Percentiles rank a stretch among this genome's conserved stretches.
These are phyloP conservation scores for Protobothrops flavoviridis DNA, from an alignment of 2,113 vertebrate genomes.

Conservation along the genomic window DNA sequence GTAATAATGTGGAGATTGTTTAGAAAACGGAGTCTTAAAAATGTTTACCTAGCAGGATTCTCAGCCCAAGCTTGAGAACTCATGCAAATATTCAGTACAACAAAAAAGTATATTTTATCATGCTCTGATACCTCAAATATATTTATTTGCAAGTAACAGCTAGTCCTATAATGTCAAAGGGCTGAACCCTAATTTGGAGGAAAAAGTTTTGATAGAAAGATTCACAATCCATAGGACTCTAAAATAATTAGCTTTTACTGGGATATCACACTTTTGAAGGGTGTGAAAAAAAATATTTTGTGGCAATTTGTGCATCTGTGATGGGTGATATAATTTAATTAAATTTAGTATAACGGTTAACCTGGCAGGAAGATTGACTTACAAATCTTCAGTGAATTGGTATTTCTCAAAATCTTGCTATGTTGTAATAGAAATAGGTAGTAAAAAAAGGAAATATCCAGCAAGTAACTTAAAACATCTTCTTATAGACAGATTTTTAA, in stretches of 20 bases:
- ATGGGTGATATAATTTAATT: background rate
- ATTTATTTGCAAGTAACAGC: conserved; percentile 14
- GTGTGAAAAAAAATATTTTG: background rate
- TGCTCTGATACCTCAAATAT: conserved; percentile 12
- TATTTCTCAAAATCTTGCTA: background rate
- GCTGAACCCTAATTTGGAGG: background rate
- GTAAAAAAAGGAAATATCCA: background rate
- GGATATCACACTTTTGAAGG: background rate
- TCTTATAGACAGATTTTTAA: background rate
- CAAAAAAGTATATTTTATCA: conserved; percentile 14
- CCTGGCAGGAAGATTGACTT: background rate
- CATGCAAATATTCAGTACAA: background rate
- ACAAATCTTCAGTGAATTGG: background rate
- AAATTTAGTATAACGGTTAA: background rate
- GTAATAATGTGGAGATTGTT: background rate
- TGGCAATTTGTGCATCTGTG: background rate
- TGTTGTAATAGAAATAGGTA: background rate
- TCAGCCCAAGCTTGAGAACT: background rate
- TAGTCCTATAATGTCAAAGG: conserved; percentile 3
- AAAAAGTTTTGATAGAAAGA: background rate
- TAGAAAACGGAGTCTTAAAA: background rate
- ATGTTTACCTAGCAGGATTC: background rate
- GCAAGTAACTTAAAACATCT: background rate
- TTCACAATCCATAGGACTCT: background rate
- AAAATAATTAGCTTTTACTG: background rate